Evolutionary conservation across 1,140 invertebrate genomes (phyloP).

Genomic region (Lepidurus packardi): DNA sequence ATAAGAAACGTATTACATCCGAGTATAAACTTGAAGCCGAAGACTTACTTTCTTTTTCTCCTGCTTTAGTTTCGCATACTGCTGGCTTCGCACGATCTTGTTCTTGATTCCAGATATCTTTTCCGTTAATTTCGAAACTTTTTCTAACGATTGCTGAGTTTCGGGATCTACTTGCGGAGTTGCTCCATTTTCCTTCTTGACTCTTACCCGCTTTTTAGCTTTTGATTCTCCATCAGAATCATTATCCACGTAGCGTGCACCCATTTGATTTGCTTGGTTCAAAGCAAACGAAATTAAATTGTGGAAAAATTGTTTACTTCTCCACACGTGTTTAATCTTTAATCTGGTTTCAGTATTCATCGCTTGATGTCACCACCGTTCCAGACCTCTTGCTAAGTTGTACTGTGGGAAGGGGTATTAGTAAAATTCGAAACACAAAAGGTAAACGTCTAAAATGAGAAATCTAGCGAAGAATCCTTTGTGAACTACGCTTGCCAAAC

Average conservation of each 20-base stretch:
- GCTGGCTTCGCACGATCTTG: slow-evolving; percentile 27
- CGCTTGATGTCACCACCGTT: no score
- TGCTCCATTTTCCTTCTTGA: background rate
- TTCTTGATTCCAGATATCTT: slow-evolving; percentile 30
- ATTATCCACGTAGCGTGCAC: background rate
- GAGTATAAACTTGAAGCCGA: background rate
- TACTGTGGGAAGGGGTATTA: no score
- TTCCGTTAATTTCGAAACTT: slow-evolving; percentile 23
- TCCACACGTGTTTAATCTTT: background rate
- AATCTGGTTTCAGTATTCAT: no score
- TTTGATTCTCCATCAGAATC: background rate
- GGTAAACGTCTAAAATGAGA: no score
- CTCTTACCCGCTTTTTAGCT: background rate
- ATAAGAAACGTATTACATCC: background rate
- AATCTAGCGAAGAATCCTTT: no score
- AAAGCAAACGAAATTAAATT: background rate
- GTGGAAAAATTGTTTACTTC: background rate
- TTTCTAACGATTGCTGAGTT: background rate
- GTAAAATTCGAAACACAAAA: no score
- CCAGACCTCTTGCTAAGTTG: no score
- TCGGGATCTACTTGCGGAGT: background rate
- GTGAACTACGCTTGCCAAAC: no score
- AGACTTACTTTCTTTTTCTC: slow-evolving; percentile 32
- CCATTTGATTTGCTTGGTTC: background rate
- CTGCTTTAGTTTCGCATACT: slow-evolving; percentile 31